Evolutionary conservation across 2,888 invertebrate species (phyloP).

Genomic region (Hipparchia semele): DNA sequence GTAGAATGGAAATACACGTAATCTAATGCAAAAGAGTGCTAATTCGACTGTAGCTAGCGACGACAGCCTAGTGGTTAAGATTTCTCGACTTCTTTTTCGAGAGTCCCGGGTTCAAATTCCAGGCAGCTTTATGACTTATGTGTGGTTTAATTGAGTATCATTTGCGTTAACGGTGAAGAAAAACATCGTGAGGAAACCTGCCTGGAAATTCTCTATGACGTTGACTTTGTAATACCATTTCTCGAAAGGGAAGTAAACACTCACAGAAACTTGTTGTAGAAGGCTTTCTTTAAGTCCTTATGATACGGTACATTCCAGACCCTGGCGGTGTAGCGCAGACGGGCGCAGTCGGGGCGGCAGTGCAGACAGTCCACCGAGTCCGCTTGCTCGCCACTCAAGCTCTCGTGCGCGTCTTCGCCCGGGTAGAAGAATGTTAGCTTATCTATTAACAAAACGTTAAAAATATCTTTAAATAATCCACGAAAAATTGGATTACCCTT

Average conservation of each 20-base stretch:
- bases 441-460: slow-evolving; percentile 44
- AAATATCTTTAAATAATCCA: background rate
- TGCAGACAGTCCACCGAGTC: slow-evolving; percentile 53
- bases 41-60: too few species aligned
- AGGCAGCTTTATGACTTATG: too few species aligned
- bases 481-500: background rate
- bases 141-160: too few species aligned
- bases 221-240: too few species aligned
- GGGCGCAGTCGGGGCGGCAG: slow-evolving; percentile 54
- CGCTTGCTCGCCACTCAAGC: slow-evolving; percentile 52
- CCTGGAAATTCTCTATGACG: too few species aligned
- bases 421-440: slow-evolving; percentile 58
- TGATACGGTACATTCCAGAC: slow-evolving; percentile 37
- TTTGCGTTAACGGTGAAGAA: too few species aligned
- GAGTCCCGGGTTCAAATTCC: too few species aligned
- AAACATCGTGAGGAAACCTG: too few species aligned
- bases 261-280: slow-evolving; percentile 34
- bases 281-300: slow-evolving; percentile 27
- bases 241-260: background rate
- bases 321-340: slow-evolving; percentile 44
- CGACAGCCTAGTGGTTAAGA: too few species aligned
- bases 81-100: too few species aligned
- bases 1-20: background rate
- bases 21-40: too few species aligned
- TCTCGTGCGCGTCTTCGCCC: slow-evolving; percentile 29